Conservation (phyloP, 2,113 vertebrate genomes). For the Patagioenas fasciata region DNA sequence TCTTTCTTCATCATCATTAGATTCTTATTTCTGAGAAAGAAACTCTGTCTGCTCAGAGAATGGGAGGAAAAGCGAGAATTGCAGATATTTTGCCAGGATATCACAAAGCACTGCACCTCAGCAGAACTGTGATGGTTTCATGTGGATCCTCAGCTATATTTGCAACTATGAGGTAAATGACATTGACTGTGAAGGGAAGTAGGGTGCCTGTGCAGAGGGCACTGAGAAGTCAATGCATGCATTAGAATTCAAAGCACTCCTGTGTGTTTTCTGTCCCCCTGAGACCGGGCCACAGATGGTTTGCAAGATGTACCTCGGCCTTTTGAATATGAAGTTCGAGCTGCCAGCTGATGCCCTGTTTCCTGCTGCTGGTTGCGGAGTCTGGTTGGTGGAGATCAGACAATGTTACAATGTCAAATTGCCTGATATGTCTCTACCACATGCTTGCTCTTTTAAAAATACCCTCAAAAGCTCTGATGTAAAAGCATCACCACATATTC, state of each 20-base stretch:
- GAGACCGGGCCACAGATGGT: slow-evolving; percentile 50
- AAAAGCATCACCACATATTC: neutral
- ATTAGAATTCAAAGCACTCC: slow-evolving; percentile 58
- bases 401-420: neutral
- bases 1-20: neutral
- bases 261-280: neutral
- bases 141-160: neutral
- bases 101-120: neutral
- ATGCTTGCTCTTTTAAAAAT: neutral
- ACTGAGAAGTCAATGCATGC: neutral
- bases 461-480: neutral
- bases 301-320: neutral
- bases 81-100: neutral
- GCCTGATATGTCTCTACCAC: neutral
- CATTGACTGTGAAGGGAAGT: neutral
- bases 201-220: neutral
- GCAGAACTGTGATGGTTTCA: neutral
- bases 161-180: neutral
- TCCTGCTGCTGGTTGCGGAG: neutral
- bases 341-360: slow-evolving; percentile 47
- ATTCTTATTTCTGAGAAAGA: neutral
- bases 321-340: neutral
- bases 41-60: neutral
- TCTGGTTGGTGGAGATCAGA: slow-evolving; percentile 25
- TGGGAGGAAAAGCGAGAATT: neutral